Conservation (phyloP, 2,888 invertebrate genomes). For the Conus canariensis region DNA sequence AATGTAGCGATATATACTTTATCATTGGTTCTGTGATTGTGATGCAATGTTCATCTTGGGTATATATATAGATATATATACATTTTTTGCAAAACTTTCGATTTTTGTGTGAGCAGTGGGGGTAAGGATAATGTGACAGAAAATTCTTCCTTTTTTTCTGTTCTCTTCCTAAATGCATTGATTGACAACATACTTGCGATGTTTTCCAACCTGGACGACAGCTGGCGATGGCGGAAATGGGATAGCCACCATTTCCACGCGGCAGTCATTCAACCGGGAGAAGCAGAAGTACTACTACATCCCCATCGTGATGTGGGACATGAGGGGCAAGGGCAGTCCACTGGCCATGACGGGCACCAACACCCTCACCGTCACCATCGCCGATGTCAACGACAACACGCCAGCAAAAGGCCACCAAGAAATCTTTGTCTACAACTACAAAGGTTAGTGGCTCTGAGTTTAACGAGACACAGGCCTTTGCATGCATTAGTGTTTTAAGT, state of each 20-base stretch:
- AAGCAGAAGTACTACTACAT: conserved; percentile 97
- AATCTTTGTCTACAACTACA: conserved; percentile 98
- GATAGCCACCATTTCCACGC: conserved; percentile 97
- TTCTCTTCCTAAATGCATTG: too few species aligned
- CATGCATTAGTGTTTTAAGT: not conserved
- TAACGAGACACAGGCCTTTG: too few species aligned
- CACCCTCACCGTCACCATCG: conserved; percentile 96
- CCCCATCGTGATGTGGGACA: conserved; percentile 98
- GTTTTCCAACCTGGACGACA: conserved; percentile 32
- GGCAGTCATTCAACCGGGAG: conserved; percentile 95
- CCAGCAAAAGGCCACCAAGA: conserved; percentile 98
- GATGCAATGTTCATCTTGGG: too few species aligned
- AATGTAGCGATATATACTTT: too few species aligned
- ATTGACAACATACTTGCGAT: too few species aligned
- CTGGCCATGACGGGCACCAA: conserved; percentile 92
- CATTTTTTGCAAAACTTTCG: too few species aligned
- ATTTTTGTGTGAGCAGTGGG: too few species aligned
- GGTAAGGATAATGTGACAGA: too few species aligned
- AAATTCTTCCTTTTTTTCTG: not conserved
- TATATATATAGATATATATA: too few species aligned
- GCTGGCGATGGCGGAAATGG: conserved; percentile 83
- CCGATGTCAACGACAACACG: conserved; percentile 98
- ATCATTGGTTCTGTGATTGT: too few species aligned
- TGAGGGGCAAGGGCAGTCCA: conserved; percentile 89
- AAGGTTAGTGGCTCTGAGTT: conserved; percentile 80